These are phyloP conservation scores for Leptestheria dahalacensis DNA, from an alignment of 1,140 invertebrate species.

Conservation along the genomic window DNA sequence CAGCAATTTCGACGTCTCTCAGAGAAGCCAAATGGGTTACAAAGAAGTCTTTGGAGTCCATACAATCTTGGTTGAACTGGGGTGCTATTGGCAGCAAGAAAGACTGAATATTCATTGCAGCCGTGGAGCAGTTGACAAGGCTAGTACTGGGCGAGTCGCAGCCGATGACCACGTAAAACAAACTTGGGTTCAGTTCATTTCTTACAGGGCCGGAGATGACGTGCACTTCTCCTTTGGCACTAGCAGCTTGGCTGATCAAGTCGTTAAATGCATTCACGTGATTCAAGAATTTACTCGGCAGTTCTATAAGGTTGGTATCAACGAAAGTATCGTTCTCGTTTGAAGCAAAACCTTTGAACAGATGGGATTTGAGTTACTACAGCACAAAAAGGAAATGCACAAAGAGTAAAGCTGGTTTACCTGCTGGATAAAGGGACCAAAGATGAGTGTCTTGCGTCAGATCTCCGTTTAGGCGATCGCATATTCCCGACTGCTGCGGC, in stretches of 20 bases:
- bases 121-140: neutral
- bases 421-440: neutral
- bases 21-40: neutral
- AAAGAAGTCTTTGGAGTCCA: neutral
- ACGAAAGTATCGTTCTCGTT: neutral
- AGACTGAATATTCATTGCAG: neutral
- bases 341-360: neutral
- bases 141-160: neutral
- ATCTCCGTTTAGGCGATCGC: neutral
- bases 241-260: neutral
- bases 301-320: neutral
- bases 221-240: neutral
- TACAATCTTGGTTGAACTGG: neutral
- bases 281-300: neutral
- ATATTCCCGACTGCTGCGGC: neutral
- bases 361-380: neutral
- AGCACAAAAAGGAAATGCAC: neutral
- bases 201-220: slow-evolving; percentile 1
- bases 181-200: neutral
- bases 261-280: neutral
- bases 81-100: neutral
- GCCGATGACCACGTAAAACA: neutral
- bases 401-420: neutral
- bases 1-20: neutral
- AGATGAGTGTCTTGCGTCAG: neutral